Evolutionary conservation across 2,797 vertebrate species (phyloP).

Genomic region (Cichlasoma orientale): DNA sequence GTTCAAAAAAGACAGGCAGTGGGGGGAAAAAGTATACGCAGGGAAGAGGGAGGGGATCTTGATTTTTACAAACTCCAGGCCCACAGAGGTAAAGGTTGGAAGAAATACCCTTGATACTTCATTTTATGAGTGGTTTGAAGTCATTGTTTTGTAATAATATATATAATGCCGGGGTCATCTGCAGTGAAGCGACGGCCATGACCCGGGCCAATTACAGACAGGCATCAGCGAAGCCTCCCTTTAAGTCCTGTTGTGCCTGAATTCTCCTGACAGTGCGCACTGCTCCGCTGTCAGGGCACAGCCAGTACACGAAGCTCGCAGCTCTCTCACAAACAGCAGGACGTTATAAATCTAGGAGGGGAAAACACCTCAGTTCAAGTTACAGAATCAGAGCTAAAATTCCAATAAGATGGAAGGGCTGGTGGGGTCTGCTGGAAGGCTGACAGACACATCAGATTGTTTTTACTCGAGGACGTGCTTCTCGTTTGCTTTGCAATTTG

Average conservation of each 20-base stretch:
- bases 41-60: conserved; percentile 35
- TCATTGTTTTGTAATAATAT: conserved; percentile 80
- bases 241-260: conserved; percentile 61
- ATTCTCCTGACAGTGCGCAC: conserved; percentile 69
- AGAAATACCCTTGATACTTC: conserved; percentile 78
- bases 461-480: conserved; percentile 55
- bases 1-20: conserved; percentile 46
- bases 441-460: conserved; percentile 51
- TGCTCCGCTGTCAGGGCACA: conserved; percentile 63
- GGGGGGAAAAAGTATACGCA: conserved; percentile 36
- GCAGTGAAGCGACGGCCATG: conserved; percentile 76
- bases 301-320: conserved; percentile 57
- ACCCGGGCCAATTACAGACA: conserved; percentile 80
- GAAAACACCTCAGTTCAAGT: conserved; percentile 57
- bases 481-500: conserved; percentile 67
- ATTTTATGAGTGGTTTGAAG: conserved; percentile 76
- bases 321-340: conserved; percentile 51
- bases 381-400: background rate
- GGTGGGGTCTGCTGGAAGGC: conserved; percentile 44
- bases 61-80: conserved; percentile 82
- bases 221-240: conserved; percentile 74
- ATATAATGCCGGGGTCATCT: conserved; percentile 77
- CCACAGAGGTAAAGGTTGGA: conserved; percentile 66
- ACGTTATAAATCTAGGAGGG: conserved; percentile 66
- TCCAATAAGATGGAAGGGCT: conserved; percentile 20